Percentiles rank a stretch among this genome's conserved stretches.
These are phyloP conservation scores for Heliocidaris tuberculata DNA, from an alignment of 35 echinoderm and acorn worm species.

Conservation along the genomic window DNA sequence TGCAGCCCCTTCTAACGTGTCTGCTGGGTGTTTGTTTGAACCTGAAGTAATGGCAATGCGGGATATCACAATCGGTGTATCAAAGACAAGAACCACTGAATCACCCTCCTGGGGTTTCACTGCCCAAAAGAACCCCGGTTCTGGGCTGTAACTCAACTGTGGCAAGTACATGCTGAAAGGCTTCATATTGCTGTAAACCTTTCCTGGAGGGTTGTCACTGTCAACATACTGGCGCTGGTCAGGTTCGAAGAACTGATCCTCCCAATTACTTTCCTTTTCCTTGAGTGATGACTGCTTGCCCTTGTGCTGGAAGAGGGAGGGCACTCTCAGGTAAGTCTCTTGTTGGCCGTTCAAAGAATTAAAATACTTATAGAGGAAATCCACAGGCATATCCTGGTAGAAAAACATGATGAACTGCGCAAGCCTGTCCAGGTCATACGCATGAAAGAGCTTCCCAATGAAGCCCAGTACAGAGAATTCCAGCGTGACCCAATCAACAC, in stretches of 20 bases:
- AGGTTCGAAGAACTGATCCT: conserved; percentile 82
- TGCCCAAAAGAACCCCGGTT: conserved; percentile 97
- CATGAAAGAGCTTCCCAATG: conserved; percentile 84
- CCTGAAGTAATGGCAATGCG: conserved; percentile 78
- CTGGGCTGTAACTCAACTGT: conserved; percentile 72
- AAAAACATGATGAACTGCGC: conserved; percentile 86
- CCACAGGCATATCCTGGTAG: conserved; percentile 87
- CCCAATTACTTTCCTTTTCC: conserved; percentile 70
- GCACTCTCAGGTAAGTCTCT: conserved; percentile 62
- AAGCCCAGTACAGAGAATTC: conserved; percentile 96
- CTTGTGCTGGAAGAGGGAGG: conserved; percentile 89
- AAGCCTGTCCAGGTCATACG: conserved; percentile 61
- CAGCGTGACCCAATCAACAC: conserved; percentile 70
- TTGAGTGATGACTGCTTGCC: conserved; percentile 76
- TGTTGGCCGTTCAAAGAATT: conserved; percentile 70
- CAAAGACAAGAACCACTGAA: conserved; percentile 70
- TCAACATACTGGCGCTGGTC: conserved; percentile 42
- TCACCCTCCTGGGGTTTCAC: conserved; percentile 64
- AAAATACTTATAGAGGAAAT: conserved; percentile 83
- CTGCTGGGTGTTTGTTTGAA: conserved; percentile 71
- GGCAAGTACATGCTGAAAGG: conserved; percentile 93
- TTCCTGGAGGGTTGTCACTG: conserved; percentile 80
- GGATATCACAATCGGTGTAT: conserved; percentile 54
- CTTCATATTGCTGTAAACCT: conserved; percentile 79
- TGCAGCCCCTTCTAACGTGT: conserved; percentile 60